Conservation (phyloP, 2,797 vertebrate species). For the Poecile montanus region DNA sequence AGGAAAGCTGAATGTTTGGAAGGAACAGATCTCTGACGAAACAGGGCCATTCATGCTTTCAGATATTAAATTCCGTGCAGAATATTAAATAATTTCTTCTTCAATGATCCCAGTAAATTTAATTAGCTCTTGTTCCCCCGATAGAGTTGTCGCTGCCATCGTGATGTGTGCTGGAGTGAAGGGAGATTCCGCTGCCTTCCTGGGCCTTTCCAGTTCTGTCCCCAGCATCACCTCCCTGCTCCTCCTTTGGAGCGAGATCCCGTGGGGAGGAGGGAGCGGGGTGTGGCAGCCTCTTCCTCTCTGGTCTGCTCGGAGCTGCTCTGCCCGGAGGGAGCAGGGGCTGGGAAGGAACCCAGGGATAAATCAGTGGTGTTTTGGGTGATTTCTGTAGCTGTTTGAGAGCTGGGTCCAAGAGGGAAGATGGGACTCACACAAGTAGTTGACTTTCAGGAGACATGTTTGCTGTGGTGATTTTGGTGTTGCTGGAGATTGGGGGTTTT, state of each 20-base stretch:
- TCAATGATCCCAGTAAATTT: constrained; percentile 80
- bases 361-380: neutral
- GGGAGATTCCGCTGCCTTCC: neutral
- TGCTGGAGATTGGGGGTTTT: neutral
- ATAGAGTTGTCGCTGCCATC: constrained; percentile 73
- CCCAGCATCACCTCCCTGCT: neutral
- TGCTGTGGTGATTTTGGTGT: neutral
- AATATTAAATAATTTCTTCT: constrained; percentile 84
- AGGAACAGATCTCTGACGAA: neutral
- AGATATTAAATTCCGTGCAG: constrained; percentile 71
- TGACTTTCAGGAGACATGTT: neutral
- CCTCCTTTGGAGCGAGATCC: rapidly evolving
- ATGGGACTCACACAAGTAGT: neutral
- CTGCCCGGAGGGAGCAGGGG: neutral
- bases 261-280: rapidly evolving
- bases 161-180: constrained; percentile 41
- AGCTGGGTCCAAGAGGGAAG: too few species aligned
- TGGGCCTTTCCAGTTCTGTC: neutral
- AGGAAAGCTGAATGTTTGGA: neutral
- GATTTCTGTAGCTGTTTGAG: neutral
- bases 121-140: constrained; percentile 81
- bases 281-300: rapidly evolving
- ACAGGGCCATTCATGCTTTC: constrained; percentile 54
- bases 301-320: neutral
- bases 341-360: neutral